Evolutionary conservation across 23 tunicate species (phyloP), one percentile per base, ranked within the genome.

Genomic region (Oikopleura dioica): DNA sequence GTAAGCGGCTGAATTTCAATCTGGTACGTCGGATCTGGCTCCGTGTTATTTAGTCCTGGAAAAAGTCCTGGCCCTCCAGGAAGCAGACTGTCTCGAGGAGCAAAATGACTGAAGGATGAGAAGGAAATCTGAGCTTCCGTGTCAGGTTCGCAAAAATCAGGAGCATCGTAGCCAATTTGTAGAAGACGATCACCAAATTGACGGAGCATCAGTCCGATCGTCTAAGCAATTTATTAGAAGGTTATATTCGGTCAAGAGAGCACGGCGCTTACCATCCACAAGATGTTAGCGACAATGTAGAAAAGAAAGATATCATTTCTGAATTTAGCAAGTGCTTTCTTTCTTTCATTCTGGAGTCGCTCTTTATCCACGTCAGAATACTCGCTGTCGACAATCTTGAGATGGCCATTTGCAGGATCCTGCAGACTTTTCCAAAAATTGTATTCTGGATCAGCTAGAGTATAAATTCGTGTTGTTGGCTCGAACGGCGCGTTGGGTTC

Each of bases 1-100:
- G 87, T 77, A n/a, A 92, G 78, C 0, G 98, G 98, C 63, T 92
- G 92, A n/a, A 92, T 78, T 85, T 92, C 72, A 28, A 63, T 63
- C 33, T 23, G 2, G 33, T 28, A 2, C 2, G 72, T 23, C 26
- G 72, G 55, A 9, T 44, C 16, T 9, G 72, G 4, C 30, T 24
- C 72, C 4, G 29, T 28, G 29, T 23, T 63, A 12, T 16, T 63
- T 63, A 23, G 72, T 9, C 16, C 16, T 9, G 16, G 16, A 44
- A 9, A n/a, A n/a, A n/a, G n/a, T n/a, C n/a, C n/a, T n/a, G n/a
- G n/a, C n/a, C n/a, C n/a, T n/a, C n/a, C n/a, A n/a, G n/a, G n/a
- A n/a, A n/a, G n/a, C n/a, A n/a, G n/a, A n/a, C n/a, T n/a, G n/a
- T n/a, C n/a, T n/a, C n/a, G n/a, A n/a, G n/a, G n/a, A n/a, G n/a